These are phyloP conservation scores for Limulus polyphemus DNA, from an alignment of 2,888 invertebrate species.

Conservation along the genomic window DNA sequence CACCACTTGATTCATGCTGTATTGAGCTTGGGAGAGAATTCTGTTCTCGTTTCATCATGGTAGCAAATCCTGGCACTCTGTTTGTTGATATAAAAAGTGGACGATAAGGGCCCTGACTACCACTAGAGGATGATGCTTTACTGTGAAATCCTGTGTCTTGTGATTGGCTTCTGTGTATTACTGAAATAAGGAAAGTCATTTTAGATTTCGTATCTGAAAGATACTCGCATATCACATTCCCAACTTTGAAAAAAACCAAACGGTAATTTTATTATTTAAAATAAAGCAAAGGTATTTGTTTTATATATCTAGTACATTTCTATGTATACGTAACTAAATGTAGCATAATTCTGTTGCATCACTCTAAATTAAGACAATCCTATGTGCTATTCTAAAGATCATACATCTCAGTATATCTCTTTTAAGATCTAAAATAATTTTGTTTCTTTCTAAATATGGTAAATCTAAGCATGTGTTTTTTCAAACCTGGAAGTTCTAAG, in stretches of 20 bases:
- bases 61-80: slow-evolving; percentile 26
- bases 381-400: too few relatives aligned
- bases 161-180: slow-evolving; percentile 23
- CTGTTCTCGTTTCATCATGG: slow-evolving; percentile 17
- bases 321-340: too few relatives aligned
- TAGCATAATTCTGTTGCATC: too few relatives aligned
- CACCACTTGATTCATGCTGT: background rate
- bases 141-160: slow-evolving; percentile 23
- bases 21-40: background rate
- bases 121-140: slow-evolving; percentile 2
- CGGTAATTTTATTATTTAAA: too few relatives aligned
- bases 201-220: background rate
- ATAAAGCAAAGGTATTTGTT: too few relatives aligned
- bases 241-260: background rate
- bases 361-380: too few relatives aligned
- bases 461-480: too few relatives aligned
- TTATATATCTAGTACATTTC: too few relatives aligned
- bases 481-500: too few relatives aligned
- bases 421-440: too few relatives aligned
- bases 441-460: too few relatives aligned
- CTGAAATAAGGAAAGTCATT: slow-evolving; percentile 6
- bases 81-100: slow-evolving; percentile 18
- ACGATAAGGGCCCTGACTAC: slow-evolving; percentile 6
- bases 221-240: background rate
- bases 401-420: too few relatives aligned